Percentiles rank a stretch among this genome's conserved stretches.
These are phyloP conservation scores for Dendronephthya gigantea DNA, from an alignment of 64 coral and sea anemone genomes.

Conservation along the genomic window DNA sequence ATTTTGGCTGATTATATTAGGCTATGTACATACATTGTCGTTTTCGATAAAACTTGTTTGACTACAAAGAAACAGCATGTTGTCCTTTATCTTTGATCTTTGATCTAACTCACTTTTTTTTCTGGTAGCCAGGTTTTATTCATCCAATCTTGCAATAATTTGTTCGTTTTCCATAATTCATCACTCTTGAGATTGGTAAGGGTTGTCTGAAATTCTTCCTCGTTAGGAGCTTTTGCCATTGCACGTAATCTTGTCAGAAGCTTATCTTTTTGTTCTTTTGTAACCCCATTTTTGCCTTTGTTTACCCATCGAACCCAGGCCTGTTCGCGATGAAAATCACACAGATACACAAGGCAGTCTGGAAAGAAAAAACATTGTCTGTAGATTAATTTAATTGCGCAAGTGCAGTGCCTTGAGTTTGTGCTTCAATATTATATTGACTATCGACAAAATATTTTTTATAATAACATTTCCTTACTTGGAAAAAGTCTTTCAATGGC, in stretches of 20 bases:
- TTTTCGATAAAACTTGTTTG: no score
- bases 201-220: constrained; percentile 8
- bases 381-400: no score
- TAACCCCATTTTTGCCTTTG: not conserved
- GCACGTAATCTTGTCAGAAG: not conserved
- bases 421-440: no score
- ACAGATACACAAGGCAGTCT: constrained; percentile 29
- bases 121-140: constrained; percentile 33
- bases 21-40: no score
- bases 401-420: no score
- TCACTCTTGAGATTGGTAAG: not conserved
- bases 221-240: constrained; percentile 14
- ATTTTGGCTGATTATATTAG: no score
- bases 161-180: constrained; percentile 23
- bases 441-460: no score
- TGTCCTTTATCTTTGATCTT: not conserved
- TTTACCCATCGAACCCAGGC: not conserved
- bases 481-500: constrained; percentile 28
- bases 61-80: no score
- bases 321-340: constrained; percentile 37
- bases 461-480: no score
- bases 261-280: constrained; percentile 1
- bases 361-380: not conserved
- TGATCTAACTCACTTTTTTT: constrained; percentile 30
- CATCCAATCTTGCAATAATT: constrained; percentile 20